Percentiles rank a stretch among this genome's conserved stretches.
Conservation (phyloP, 1,140 invertebrate genomes). For the Scaptomyza hsui region DNA sequence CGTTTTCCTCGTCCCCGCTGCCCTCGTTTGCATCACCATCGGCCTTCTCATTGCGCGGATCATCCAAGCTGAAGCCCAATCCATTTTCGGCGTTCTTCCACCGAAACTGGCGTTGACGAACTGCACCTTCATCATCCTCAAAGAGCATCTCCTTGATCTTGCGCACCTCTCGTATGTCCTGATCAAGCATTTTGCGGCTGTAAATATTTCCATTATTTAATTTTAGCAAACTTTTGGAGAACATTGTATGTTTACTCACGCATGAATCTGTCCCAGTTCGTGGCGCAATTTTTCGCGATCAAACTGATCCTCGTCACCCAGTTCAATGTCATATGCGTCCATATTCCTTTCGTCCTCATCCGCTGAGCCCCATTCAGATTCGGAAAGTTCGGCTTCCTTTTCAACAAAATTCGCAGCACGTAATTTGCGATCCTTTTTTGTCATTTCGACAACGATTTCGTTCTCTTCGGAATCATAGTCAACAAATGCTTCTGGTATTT, state of each 20-base stretch:
- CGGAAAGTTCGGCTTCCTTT: conserved; percentile 93
- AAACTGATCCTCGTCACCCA: conserved; percentile 89
- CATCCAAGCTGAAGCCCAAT: conserved; percentile 70
- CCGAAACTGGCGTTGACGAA: conserved; percentile 89
- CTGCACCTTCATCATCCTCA: conserved; percentile 91
- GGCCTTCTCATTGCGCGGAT: conserved; percentile 61
- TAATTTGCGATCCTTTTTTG: conserved; percentile 85
- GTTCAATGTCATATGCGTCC: conserved; percentile 89
- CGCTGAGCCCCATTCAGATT: conserved; percentile 90
- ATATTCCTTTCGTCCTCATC: conserved; percentile 90
- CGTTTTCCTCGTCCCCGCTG: conserved; percentile 86
- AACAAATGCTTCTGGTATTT: conserved; percentile 85
- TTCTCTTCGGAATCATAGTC: conserved; percentile 91
- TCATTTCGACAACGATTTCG: conserved; percentile 84
- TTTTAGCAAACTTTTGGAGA: background rate
- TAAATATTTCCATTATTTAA: conserved; percentile 18
- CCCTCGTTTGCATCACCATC: conserved; percentile 85
- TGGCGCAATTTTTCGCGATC: conserved; percentile 87
- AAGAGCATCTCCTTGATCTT: conserved; percentile 91
- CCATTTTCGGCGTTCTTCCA: conserved; percentile 90
- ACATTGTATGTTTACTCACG: conserved; percentile 79
- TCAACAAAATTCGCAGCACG: conserved; percentile 89
- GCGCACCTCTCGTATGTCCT: conserved; percentile 90
- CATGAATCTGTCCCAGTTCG: conserved; percentile 88
- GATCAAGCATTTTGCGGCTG: conserved; percentile 89